Percentiles rank a stretch among this genome's conserved stretches.
These are phyloP conservation scores for Machaerirhynchus nigripectus DNA, from an alignment of 2,113 vertebrate species.

Conservation along the genomic window DNA sequence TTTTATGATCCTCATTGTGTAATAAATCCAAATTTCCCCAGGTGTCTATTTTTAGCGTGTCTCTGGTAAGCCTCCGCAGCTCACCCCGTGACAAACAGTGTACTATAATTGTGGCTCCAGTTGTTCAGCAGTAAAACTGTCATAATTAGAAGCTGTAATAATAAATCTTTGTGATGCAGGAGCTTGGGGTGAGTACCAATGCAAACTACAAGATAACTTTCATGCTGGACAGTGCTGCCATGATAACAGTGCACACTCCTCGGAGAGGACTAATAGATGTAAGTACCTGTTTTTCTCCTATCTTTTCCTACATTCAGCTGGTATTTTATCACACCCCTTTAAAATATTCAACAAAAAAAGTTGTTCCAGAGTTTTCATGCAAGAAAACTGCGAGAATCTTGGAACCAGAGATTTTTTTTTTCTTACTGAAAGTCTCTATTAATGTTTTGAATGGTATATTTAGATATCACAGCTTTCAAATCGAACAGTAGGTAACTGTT, in stretches of 20 bases:
- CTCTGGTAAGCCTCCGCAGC: not conserved
- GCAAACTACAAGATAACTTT: constrained; percentile 97
- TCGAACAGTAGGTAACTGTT: not conserved
- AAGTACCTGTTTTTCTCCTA: not conserved
- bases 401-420: not conserved
- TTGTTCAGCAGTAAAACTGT: not conserved
- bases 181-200: constrained; percentile 94
- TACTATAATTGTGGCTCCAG: not conserved
- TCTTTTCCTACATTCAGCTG: not conserved
- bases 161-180: constrained; percentile 74
- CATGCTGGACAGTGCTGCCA: constrained; percentile 97
- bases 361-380: not conserved
- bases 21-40: not conserved
- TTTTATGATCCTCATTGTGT: not conserved
- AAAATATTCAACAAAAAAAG: not conserved
- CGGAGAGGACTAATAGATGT: constrained; percentile 96
- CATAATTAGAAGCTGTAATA: not conserved
- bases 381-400: not conserved
- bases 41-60: not conserved
- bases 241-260: constrained; percentile 98
- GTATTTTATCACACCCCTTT: not conserved
- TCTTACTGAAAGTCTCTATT: not conserved
- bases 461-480: not conserved
- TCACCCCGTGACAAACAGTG: not conserved
- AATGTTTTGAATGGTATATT: not conserved